Conservation (phyloP, 2,797 vertebrate species). For the Anniella stebbinsi region DNA sequence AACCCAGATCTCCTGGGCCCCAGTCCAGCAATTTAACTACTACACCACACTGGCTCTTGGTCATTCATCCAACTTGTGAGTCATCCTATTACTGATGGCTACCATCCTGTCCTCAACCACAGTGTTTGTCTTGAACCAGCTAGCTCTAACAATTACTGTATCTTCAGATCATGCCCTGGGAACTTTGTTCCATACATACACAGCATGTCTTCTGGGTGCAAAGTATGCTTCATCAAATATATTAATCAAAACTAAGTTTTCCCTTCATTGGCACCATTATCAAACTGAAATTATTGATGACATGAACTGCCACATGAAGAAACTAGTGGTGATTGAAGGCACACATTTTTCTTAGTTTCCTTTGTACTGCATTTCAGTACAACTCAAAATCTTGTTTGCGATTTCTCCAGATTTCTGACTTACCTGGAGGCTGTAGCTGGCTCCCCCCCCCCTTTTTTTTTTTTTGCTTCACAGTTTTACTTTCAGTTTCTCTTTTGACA, state of each 20-base stretch:
- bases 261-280: too few species aligned
- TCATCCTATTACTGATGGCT: not conserved
- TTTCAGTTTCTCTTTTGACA: constrained; percentile 17
- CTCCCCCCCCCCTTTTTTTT: not conserved
- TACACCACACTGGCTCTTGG: too few species aligned
- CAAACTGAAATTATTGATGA: not conserved
- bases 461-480: constrained; percentile 12
- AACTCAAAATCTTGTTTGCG: not conserved
- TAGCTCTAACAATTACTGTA: not conserved
- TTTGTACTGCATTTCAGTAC: not conserved
- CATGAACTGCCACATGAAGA: not conserved
- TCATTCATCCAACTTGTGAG: too few species aligned
- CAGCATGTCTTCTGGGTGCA: not conserved
- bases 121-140: not conserved
- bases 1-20: too few species aligned
- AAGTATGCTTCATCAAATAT: not conserved
- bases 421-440: constrained; percentile 32
- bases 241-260: not conserved
- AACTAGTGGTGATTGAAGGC: not conserved
- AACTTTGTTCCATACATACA: not conserved
- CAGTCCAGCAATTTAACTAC: too few species aligned
- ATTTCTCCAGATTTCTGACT: not conserved
- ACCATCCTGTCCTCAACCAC: too few species aligned
- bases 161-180: not conserved
- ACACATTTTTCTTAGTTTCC: not conserved